Base-by-base conservation (phyloP, 2,113 vertebrate species). In the Dromiciops gliroides region DNA sequence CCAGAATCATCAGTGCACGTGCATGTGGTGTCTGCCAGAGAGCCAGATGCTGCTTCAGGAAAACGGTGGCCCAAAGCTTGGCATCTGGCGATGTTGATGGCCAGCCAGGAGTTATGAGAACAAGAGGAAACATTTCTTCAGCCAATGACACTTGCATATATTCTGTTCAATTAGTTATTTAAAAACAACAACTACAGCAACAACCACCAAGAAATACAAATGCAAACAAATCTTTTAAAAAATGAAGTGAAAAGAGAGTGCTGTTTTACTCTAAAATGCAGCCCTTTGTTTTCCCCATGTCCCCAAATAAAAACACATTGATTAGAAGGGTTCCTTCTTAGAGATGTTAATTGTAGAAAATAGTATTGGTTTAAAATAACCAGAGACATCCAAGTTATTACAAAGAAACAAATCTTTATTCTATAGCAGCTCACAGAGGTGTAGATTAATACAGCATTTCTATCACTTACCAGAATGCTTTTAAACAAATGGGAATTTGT, bases 1-100 rank as follows among this genome's bases (percentile, higher is more conserved):
- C 96, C 92, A 94, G 96, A 97, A 94, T 95, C 50, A 96, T 97
- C 94, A 91, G 7, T 95, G 52, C 91, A 94, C 37, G 52, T 88
- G 94, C 12, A n/a, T 0, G 53, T 10, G 75, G 75, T 90, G 60
- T 92, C 94, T 95, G 95, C 96, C 98, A 98, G 96, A 94, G 96
- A 96, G 95, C 95, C 97, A 97, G 98, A 94, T 97, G 97, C 91
- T 48, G 48, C 94, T 95, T 89, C 94, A 97, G 97, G 97, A 97
- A 98, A 96, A 97, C 0, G 28, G 88, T 98, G 94, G 92, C 96
- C 51, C 95, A 94, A 49, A 51, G 96, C 93, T 92, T 97, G 93
- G 92, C 97, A 96, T 95, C 96, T 95, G 93, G 95, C 51, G 60
- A 94, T 92, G 52, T 97, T 90, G 92, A 96, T 97, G 98, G 97